phyloP scores from a whole-genome alignment of 2,888 invertebrate species.

The Phytoseiulus persimilis region DNA sequence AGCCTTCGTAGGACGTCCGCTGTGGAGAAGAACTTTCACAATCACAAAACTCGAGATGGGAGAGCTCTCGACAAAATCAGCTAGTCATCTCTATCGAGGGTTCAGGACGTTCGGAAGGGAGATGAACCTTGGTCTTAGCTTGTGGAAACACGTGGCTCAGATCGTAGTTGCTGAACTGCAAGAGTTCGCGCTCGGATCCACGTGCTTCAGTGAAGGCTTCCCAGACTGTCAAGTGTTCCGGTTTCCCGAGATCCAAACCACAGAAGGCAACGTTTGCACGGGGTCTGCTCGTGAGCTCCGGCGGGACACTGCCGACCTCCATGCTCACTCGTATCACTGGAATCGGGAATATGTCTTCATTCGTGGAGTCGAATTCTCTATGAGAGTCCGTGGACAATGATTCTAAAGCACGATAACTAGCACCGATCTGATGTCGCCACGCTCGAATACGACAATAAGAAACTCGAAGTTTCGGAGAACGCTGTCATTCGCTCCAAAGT shows the following conservation, averaged over 20 bases:
- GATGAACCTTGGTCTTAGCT: slow-evolving; percentile 51
- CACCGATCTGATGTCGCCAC: too few relatives aligned
- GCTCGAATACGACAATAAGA: too few relatives aligned
- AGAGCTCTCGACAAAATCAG: too few relatives aligned
- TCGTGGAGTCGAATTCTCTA: too few relatives aligned
- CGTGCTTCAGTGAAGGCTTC: slow-evolving; percentile 78
- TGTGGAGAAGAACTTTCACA: too few relatives aligned
- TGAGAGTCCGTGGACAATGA: too few relatives aligned
- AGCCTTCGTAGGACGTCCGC: slow-evolving; percentile 85
- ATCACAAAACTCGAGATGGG: too few relatives aligned
- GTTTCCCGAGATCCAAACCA: slow-evolving; percentile 76
- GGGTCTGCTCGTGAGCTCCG: slow-evolving; percentile 73
- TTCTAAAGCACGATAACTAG: too few relatives aligned
- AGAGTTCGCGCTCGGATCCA: slow-evolving; percentile 68
- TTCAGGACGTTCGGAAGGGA: not conserved
- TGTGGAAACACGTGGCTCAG: slow-evolving; percentile 75
- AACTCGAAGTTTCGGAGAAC: too few relatives aligned
- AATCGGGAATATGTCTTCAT: too few relatives aligned
- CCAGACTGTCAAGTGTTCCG: slow-evolving; percentile 83
- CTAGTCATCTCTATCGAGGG: too few relatives aligned
- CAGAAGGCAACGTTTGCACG: slow-evolving; percentile 76
- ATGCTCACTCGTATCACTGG: not conserved
- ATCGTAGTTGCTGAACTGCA: slow-evolving; percentile 71
- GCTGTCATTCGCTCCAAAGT: too few relatives aligned
- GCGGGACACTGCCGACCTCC: slow-evolving; percentile 58